phyloP scores from a whole-genome alignment of 2,797 vertebrate species.

The Notolepis coatsorum region DNA sequence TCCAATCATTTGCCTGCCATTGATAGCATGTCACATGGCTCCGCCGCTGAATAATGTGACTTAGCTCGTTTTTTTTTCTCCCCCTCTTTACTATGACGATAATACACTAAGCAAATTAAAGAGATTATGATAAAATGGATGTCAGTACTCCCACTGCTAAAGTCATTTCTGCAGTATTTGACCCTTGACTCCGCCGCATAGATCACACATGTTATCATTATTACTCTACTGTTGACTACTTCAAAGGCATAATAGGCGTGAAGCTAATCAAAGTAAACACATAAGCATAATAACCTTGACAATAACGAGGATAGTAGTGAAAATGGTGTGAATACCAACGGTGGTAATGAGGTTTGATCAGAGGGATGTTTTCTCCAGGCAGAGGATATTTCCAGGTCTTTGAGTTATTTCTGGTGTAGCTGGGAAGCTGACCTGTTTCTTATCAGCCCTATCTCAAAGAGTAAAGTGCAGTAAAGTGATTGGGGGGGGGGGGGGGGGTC shows the following conservation, averaged over 20 bases:
- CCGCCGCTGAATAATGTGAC: slow-evolving; percentile 49
- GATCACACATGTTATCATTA: neutral
- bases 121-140: slow-evolving; percentile 36
- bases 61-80: slow-evolving; percentile 18
- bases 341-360: too few species aligned
- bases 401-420: neutral
- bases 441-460: neutral
- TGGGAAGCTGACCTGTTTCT: neutral
- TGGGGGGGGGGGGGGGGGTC: slow-evolving; percentile 8
- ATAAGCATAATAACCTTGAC: neutral
- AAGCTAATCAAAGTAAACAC: neutral
- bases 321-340: too few species aligned
- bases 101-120: slow-evolving; percentile 40
- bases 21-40: slow-evolving; percentile 64
- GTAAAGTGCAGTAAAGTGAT: slow-evolving; percentile 19
- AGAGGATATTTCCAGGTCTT: neutral
- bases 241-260: neutral
- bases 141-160: slow-evolving; percentile 23
- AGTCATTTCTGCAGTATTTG: slow-evolving; percentile 23
- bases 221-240: neutral
- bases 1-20: slow-evolving; percentile 73
- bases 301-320: neutral
- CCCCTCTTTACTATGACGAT: slow-evolving; percentile 14
- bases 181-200: neutral
- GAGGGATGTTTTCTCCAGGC: too few species aligned